phyloP scores from a whole-genome alignment of 37 sponge, comb jelly and placozoan species.

The Crambe crambe region DNA sequence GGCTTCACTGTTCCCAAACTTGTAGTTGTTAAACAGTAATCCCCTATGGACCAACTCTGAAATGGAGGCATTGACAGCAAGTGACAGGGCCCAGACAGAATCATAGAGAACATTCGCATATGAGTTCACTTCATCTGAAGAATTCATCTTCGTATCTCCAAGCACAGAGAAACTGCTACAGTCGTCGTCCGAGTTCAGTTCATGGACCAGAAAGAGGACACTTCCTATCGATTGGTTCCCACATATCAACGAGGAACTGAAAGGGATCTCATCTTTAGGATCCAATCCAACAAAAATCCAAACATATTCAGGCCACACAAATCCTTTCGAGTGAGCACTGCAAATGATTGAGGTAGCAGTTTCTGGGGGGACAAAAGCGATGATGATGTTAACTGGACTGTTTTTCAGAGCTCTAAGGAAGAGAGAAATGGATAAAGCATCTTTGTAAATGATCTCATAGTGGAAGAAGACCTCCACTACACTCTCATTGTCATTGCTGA shows the following conservation, averaged over 20 bases:
- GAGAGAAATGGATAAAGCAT: too few relatives aligned
- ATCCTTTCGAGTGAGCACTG: neutral
- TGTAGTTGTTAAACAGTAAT: too few relatives aligned
- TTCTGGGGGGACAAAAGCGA: neutral
- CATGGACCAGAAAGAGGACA: neutral
- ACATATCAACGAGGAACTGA: neutral
- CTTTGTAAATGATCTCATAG: too few relatives aligned
- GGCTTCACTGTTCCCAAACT: too few relatives aligned
- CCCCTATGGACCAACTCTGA: too few relatives aligned
- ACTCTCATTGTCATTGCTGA: too few relatives aligned
- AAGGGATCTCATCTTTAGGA: neutral
- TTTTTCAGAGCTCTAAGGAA: too few relatives aligned
- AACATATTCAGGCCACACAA: constrained; percentile 4
- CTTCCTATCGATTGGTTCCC: neutral
- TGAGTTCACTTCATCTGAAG: too few relatives aligned
- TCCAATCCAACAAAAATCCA: neutral
- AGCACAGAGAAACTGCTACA: too few relatives aligned
- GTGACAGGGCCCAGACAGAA: constrained; percentile 16
- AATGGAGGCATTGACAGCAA: neutral
- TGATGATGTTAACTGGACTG: constrained; percentile 14
- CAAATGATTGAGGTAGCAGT: neutral
- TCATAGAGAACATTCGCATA: constrained; percentile 20
- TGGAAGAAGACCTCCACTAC: too few relatives aligned
- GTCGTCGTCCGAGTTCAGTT: too few relatives aligned
- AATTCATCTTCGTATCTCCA: too few relatives aligned